A percentile compares a stretch with the other conserved stretches of the same genome.
These are phyloP conservation scores for Sciurus niger DNA, from an alignment of 2,113 vertebrate species.

Conservation along the genomic window DNA sequence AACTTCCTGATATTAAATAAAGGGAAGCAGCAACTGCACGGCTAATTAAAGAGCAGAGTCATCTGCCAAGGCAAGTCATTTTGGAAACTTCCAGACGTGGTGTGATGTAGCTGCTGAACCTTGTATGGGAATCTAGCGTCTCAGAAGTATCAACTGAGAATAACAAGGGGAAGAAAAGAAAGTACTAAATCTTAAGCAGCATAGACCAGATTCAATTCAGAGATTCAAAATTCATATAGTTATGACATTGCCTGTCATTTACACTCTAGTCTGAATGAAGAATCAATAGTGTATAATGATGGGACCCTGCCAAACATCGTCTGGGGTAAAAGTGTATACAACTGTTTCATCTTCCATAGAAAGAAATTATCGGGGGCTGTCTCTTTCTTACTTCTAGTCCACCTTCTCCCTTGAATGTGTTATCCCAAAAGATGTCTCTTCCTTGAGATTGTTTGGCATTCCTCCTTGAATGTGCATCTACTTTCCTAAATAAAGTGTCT, in stretches of 20 bases:
- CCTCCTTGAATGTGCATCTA: too few relatives aligned
- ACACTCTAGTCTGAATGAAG: neutral
- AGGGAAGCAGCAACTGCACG: conserved; percentile 72
- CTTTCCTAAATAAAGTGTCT: too few relatives aligned
- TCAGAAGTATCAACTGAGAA: neutral
- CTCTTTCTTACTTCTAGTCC: too few relatives aligned
- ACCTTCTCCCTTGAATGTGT: too few relatives aligned
- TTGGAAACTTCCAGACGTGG: conserved; percentile 46
- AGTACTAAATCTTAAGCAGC: neutral
- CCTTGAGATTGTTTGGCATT: too few relatives aligned
- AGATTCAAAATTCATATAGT: neutral
- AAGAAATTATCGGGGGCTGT: neutral
- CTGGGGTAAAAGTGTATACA: neutral
- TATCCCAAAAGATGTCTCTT: too few relatives aligned
- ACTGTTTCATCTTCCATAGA: neutral
- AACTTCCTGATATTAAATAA: conserved; percentile 78
- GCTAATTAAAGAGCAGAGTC: conserved; percentile 75
- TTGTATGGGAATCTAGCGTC: neutral
- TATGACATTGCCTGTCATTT: neutral
- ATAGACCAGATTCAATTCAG: neutral
- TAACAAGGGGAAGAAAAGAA: neutral
- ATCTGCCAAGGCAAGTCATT: conserved; percentile 74
- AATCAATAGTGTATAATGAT: neutral
- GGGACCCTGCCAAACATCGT: neutral
- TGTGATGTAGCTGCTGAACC: neutral